Evolutionary conservation across 2,888 invertebrate genomes (phyloP).

Genomic region (Neoitamus cyanurus): DNA sequence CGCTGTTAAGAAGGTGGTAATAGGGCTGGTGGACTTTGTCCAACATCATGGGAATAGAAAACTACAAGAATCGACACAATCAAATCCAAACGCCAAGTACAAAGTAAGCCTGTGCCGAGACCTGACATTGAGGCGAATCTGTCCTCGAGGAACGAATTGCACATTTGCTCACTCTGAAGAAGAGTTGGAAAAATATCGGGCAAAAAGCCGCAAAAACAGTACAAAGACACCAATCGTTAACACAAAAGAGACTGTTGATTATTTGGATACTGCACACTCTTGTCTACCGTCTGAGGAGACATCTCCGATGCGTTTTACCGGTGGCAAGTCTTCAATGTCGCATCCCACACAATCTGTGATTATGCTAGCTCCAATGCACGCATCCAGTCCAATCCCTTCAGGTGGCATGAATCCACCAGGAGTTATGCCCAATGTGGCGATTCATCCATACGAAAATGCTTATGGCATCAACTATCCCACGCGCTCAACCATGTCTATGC

Average conservation of each 20-base stretch:
- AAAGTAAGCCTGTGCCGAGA: constrained; percentile 93
- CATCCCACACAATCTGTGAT: constrained; percentile 53
- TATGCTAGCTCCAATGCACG: constrained; percentile 53
- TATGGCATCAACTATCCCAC: constrained; percentile 48
- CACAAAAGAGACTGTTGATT: constrained; percentile 57
- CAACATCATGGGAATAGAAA: constrained; percentile 79
- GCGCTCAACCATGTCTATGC: constrained; percentile 43
- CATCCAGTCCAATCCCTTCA: constrained; percentile 50
- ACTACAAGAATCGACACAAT: constrained; percentile 70
- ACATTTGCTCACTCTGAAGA: constrained; percentile 93
- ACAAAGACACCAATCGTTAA: constrained; percentile 58
- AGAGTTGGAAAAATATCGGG: constrained; percentile 84
- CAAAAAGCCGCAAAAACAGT: constrained; percentile 73
- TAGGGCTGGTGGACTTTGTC: constrained; percentile 81
- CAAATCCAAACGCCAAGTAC: constrained; percentile 77
- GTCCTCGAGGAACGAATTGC: constrained; percentile 88
- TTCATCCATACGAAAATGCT: constrained; percentile 49
- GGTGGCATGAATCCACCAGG: constrained; percentile 47
- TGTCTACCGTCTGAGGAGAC: constrained; percentile 57
- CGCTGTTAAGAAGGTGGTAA: constrained; percentile 77
- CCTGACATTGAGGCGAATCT: constrained; percentile 79
- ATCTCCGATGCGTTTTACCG: constrained; percentile 60
- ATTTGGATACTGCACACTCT: constrained; percentile 54
- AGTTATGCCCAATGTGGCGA: constrained; percentile 49
- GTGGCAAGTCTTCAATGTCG: constrained; percentile 36